Percentiles rank a stretch among this genome's conserved stretches.
phyloP scores from a whole-genome alignment of 1,140 invertebrate species.

The Aphaenogaster rudis region DNA sequence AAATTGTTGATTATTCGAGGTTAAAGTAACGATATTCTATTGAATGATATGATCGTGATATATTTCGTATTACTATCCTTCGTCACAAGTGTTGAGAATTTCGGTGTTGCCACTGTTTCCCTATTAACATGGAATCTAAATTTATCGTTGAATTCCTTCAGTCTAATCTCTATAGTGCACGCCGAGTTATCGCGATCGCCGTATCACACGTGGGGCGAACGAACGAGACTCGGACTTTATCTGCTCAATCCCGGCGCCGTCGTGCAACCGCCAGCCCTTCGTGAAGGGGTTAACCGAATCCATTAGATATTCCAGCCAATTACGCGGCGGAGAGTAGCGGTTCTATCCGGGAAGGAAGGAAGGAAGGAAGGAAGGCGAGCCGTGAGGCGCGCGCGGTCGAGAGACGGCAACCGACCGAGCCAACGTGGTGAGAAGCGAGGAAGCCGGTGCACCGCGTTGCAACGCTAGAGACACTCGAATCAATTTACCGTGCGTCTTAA shows the following conservation, averaged over 20 bases:
- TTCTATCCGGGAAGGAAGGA: slow-evolving; percentile 54
- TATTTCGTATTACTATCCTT: background rate
- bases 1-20: background rate
- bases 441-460: slow-evolving; percentile 25
- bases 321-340: slow-evolving; percentile 55
- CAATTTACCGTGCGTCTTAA: background rate
- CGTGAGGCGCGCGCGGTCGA: slow-evolving; percentile 27
- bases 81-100: slow-evolving; percentile 9
- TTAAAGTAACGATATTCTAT: background rate
- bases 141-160: slow-evolving; percentile 56
- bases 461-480: slow-evolving; percentile 31
- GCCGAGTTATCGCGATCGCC: slow-evolving; percentile 25
- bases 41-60: background rate
- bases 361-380: slow-evolving; percentile 29
- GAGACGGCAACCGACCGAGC: slow-evolving; percentile 11
- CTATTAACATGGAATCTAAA: slow-evolving; percentile 35
- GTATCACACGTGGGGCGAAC: slow-evolving; percentile 36
- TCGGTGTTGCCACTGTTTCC: background rate
- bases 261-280: slow-evolving; percentile 19
- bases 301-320: slow-evolving; percentile 63
- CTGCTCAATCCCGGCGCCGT: slow-evolving; percentile 35
- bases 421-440: slow-evolving; percentile 14
- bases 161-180: slow-evolving; percentile 38
- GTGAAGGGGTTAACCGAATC: slow-evolving; percentile 67
- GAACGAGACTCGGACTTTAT: slow-evolving; percentile 49